phyloP scores from a whole-genome alignment of 2,888 invertebrate species.

The Eustalomyia histrio region DNA sequence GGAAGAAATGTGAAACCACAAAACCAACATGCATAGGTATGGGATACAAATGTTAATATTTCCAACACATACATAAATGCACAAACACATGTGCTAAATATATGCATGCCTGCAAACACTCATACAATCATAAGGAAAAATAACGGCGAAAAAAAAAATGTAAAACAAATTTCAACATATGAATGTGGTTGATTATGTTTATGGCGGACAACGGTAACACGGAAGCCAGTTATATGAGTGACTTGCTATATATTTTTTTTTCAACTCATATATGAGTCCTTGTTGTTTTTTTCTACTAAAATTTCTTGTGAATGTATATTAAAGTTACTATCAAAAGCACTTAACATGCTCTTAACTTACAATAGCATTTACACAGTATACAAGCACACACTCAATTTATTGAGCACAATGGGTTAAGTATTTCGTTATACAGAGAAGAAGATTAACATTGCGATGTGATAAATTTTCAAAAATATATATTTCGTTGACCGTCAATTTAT shows the following conservation, averaged over 20 bases:
- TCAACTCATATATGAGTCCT: slow-evolving; percentile 12
- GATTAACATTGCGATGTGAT: no score
- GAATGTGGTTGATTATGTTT: slow-evolving; percentile 56
- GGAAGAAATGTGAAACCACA: slow-evolving; percentile 7
- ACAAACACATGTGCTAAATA: slow-evolving; percentile 23
- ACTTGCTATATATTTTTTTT: slow-evolving; percentile 52
- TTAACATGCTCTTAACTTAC: slow-evolving; percentile 63
- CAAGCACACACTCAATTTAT: not conserved
- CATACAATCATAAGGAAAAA: slow-evolving; percentile 6
- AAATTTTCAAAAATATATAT: no score
- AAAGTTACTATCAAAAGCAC: slow-evolving; percentile 64
- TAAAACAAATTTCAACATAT: slow-evolving; percentile 17
- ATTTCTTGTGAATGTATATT: slow-evolving; percentile 34
- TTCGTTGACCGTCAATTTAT: no score
- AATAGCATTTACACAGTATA: slow-evolving; percentile 53
- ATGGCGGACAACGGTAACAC: slow-evolving; percentile 55
- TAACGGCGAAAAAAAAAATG: not conserved
- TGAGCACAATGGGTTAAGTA: not conserved
- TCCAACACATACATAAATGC: not conserved
- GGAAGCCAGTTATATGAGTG: slow-evolving; percentile 57
- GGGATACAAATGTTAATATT: not conserved
- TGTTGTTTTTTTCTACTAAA: slow-evolving; percentile 22
- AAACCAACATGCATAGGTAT: slow-evolving; percentile 13
- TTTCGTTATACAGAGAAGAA: no score
- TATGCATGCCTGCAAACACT: slow-evolving; percentile 24